Evolutionary conservation across 1,140 invertebrate genomes (phyloP).

Genomic region (Nebria ingens): DNA sequence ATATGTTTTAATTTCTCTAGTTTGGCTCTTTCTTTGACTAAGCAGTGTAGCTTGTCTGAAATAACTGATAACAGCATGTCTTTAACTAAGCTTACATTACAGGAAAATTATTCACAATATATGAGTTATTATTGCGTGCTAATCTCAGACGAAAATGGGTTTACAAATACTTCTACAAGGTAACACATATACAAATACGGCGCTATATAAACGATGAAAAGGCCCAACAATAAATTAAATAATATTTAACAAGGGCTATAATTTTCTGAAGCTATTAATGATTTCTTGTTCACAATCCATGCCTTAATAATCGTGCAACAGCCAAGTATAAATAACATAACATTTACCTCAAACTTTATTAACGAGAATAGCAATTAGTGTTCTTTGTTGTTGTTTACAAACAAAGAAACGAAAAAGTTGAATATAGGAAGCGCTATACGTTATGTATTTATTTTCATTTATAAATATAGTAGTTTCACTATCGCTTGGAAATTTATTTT

Average conservation of each 20-base stretch:
- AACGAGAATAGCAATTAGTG: neutral
- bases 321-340: neutral
- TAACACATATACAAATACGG: too few relatives aligned
- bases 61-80: too few relatives aligned
- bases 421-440: too few relatives aligned
- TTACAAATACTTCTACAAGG: neutral
- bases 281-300: neutral
- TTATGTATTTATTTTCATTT: too few relatives aligned
- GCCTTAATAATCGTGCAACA: neutral
- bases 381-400: too few relatives aligned
- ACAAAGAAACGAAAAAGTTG: too few relatives aligned
- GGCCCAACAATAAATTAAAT: neutral
- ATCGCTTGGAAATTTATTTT: too few relatives aligned
- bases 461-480: too few relatives aligned
- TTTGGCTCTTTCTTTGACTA: too few relatives aligned
- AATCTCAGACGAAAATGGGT: neutral
- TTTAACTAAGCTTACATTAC: neutral
- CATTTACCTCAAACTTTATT: neutral
- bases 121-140: conserved; percentile 3
- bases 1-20: too few relatives aligned
- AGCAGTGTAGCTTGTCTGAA: too few relatives aligned
- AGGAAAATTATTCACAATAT: neutral
- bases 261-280: neutral
- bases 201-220: too few relatives aligned
- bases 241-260: conserved; percentile 2